Evolutionary conservation across 1,140 invertebrate species (phyloP), one percentile per base, ranked within the genome.

Genomic region (Sarcophaga peregrina): DNA sequence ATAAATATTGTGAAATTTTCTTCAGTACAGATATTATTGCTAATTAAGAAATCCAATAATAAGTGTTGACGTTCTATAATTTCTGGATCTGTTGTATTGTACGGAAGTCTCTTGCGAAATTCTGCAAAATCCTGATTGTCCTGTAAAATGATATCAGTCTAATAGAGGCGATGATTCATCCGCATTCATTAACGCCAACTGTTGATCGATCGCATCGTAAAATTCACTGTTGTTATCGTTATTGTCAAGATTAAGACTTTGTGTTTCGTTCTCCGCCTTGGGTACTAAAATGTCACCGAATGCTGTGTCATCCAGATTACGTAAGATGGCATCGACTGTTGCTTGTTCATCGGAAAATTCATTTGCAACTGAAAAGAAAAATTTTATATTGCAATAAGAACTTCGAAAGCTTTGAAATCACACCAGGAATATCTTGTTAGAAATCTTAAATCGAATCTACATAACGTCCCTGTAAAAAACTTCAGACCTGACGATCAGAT

Each of bases 1-100:
- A 90, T 90, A 37, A 90, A 90, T 17, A 90, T 89, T n/a, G 84
- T 82, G 74, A 90, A 90, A 81, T 90, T 90, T 47, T 86, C 68
- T 47, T 90, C 89, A 1, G 85, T 90, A 50, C 89, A 90, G 13
- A 90, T 90, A 73, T 86, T 85, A 73, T 90, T 88, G 74, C 82
- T 87, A 0, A 90, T 90, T 9, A 90, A 80, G 45, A 90, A 89
- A 78, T 90, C 88, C 0, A 90, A 83, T 2, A 90, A 78, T 13
- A 89, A 74, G 15, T 86, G 25, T 80, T 90, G 89, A 13, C 87
- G 87, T 52, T 90, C 87, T 6, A 89, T 86, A 9, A 83, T 54
- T 25, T 83, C 75, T 0, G 87, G 86, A 86, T 90, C 86, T 7
- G 83, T 80, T 3, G 89, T 90, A 46, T 89, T 82, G 25, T 87